A percentile compares a stretch with the other conserved stretches of the same genome.
Conservation (phyloP, 1,140 invertebrate species). For the Bradysia coprophila region DNA sequence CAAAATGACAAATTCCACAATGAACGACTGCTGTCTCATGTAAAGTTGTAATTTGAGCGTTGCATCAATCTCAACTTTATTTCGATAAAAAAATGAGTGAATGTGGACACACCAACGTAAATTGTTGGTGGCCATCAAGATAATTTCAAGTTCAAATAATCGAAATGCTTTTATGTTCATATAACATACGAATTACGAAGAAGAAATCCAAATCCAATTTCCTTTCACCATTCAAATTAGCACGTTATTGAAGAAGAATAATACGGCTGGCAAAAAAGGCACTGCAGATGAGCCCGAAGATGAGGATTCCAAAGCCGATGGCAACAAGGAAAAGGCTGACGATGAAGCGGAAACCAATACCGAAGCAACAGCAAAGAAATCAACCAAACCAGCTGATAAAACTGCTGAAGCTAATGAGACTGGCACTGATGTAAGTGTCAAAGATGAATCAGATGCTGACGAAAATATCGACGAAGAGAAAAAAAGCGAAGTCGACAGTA, state of each 20-base stretch:
- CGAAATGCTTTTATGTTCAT: slow-evolving; percentile 7
- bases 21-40: no score
- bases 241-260: slow-evolving; percentile 21
- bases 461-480: slow-evolving; percentile 22
- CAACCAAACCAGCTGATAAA: slow-evolving; percentile 6
- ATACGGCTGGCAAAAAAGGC: slow-evolving; percentile 16
- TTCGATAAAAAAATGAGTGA: not conserved
- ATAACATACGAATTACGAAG: not conserved
- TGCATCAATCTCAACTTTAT: no score
- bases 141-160: slow-evolving; percentile 16
- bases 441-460: not conserved
- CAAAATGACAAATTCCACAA: not conserved
- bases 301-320: slow-evolving; percentile 24
- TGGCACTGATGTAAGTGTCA: slow-evolving; percentile 1
- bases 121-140: slow-evolving; percentile 3
- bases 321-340: slow-evolving; percentile 13
- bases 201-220: not conserved
- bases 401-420: slow-evolving; percentile 9
- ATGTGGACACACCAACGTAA: not conserved
- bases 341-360: slow-evolving; percentile 9
- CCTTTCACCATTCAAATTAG: not conserved
- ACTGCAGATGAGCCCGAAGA: slow-evolving; percentile 25
- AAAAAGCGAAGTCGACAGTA: slow-evolving; percentile 21
- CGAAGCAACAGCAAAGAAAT: slow-evolving; percentile 6
- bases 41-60: no score